Conservation (phyloP, 1,140 invertebrate genomes). For the Akabosia matsudoensis region DNA sequence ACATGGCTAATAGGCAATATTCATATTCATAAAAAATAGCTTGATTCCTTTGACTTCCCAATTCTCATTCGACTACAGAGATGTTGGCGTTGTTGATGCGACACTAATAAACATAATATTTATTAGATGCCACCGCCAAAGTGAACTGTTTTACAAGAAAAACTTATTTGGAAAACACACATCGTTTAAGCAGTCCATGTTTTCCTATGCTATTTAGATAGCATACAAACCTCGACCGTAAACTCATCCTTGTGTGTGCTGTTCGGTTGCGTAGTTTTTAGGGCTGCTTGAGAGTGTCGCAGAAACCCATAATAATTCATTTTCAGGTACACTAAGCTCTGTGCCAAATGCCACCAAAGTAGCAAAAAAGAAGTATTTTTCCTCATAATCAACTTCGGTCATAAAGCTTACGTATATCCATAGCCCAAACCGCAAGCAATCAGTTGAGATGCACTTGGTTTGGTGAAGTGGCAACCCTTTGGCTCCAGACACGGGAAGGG, state of each 20-base stretch:
- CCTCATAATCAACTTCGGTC: background rate
- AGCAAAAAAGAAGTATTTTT: background rate
- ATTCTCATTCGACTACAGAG: background rate
- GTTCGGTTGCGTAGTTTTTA: background rate
- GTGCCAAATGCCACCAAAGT: background rate
- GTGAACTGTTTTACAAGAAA: background rate
- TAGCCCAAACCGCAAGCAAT: too few relatives aligned
- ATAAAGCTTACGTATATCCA: too few relatives aligned
- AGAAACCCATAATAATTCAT: background rate
- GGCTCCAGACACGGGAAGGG: background rate
- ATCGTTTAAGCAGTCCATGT: too few relatives aligned
- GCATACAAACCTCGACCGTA: too few relatives aligned
- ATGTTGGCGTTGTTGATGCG: background rate
- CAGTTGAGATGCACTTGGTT: too few relatives aligned
- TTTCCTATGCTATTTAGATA: too few relatives aligned
- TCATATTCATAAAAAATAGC: conserved; percentile 11
- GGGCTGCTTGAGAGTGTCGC: background rate
- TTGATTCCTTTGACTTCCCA: background rate
- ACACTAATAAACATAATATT: conserved; percentile 7
- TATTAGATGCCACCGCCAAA: background rate
- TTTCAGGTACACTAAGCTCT: background rate
- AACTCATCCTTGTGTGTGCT: background rate
- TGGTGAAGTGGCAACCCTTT: too few relatives aligned
- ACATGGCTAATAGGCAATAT: conserved; percentile 4
- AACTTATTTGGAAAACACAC: background rate